Evolutionary conservation across 2,113 vertebrate genomes (phyloP).

Genomic region (Ancistrus triradiatus): DNA sequence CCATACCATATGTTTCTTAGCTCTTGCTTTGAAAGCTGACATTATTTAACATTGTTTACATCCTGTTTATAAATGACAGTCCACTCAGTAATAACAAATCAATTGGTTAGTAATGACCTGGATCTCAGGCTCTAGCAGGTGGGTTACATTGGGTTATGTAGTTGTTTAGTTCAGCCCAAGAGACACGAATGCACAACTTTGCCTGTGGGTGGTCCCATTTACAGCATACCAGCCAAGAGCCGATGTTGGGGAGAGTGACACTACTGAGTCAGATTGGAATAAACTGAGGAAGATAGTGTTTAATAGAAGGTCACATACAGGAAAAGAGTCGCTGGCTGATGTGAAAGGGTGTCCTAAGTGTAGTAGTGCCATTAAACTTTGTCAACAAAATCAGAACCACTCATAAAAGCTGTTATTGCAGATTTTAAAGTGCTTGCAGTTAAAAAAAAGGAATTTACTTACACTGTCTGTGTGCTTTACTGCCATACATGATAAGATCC

Average conservation of each 20-base stretch:
- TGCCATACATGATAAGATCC: too few species aligned
- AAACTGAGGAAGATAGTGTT: neutral
- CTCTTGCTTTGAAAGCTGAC: neutral
- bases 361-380: too few species aligned
- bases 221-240: constrained; percentile 9
- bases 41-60: neutral
- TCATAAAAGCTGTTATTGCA: too few species aligned
- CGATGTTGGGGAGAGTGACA: neutral
- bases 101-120: neutral
- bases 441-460: too few species aligned
- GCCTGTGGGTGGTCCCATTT: constrained; percentile 34
- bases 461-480: too few species aligned
- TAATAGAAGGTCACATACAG: neutral
- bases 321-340: neutral
- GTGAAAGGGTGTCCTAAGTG: neutral
- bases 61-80: neutral
- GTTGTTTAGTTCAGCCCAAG: neutral
- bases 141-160: neutral
- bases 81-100: neutral
- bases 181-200: constrained; percentile 6
- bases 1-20: neutral
- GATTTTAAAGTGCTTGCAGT: too few species aligned
- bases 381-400: too few species aligned
- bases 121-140: neutral
- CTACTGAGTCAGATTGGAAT: neutral